Evolutionary conservation across 64 coral and sea anemone genomes (phyloP), one percentile per base, ranked within the genome.

Genomic region (Porites lutea): DNA sequence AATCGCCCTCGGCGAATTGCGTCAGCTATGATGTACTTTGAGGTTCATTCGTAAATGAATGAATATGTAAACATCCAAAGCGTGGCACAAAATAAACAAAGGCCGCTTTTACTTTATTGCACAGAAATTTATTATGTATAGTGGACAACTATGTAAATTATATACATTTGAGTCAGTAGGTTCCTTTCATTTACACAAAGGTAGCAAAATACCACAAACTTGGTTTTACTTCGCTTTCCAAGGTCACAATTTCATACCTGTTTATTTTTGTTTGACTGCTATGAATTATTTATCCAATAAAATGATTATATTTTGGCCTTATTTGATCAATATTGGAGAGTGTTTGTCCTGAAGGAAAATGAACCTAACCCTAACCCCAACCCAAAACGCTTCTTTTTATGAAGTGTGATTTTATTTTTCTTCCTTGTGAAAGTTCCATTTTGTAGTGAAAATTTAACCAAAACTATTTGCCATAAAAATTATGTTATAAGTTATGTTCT

Each of bases 121-220:
- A 80, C 12, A 21, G 6, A 60, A 3, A 60, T 62, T 82, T 48
- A 64, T 64, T 82, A 48, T 58, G n/a, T 27, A 13, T 47, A 10
- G 0, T 4, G 2, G 5, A 19, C 8, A 49, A 15, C 52, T 49
- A 37, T 23, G 0, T 45, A 16, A 13, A 15, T 23, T 7, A 5
- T 48, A 21, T 12, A 21, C 11, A n/a, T n/a, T n/a, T n/a, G n/a
- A n/a, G n/a, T n/a, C n/a, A n/a, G n/a, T n/a, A n/a, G n/a, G n/a
- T n/a, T n/a, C n/a, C n/a, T n/a, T n/a, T n/a, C n/a, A 82, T 84
- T 84, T 84, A 21, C 62, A 84, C 52, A n/a, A 69, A 48, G 68
- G 68, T 69, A 46, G 13, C 12, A 11, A 10, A 22, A 22, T 51
- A 84, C 81, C 81, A 52, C 81, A 69, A 50, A n/a, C n/a, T n/a